Base-by-base conservation (phyloP, 2,113 vertebrate genomes). In the Hassar affinis region DNA sequence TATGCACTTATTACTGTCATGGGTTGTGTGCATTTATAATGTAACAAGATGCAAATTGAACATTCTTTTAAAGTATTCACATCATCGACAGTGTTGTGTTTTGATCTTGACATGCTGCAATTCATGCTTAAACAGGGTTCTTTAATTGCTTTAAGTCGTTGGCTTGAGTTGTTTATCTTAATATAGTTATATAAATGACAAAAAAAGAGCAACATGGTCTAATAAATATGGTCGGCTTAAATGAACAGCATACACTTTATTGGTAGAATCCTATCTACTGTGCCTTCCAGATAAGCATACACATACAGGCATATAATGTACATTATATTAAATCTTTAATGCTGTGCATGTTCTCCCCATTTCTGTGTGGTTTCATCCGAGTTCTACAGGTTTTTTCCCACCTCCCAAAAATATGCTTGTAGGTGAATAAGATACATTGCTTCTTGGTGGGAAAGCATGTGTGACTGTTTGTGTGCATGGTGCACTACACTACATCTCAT, bases 151-250 rank as follows among this genome's bases (percentile, higher is more conserved):
- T 42, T 38, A 69, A 80, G 64, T 51, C 12, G 15, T 10, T 69
- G 33, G 12, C 79, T 57, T 35, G 1, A 71, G 79, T 68, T 69
- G 47, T 81, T 81, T 68, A 57, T 69, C 64, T 81, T 56, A 81
- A 81, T 81, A 56, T 45, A 51, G 47, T 71, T 81, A 27, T 54
- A 20, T 57, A 81, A 66, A 30, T 66, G 27, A 42, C 72, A 0
- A n/a, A 81, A 81, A 81, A 81, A 42, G 14, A 42, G 42, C 64
- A 81, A 56, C 45, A 81, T 45, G 33, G 17, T 9, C 30, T 66
- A 66, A 38, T 35, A 66, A 42, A 42, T 42, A 42, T 42, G 42
- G 66, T 25, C 27, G 20, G 11, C 42, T 30, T 72, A 81, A 69
- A 81, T 81, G 71, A 71, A 81, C 38, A 54, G 66, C 80, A 57